These are phyloP conservation scores for Euura lappo DNA, from an alignment of 1,140 invertebrate genomes.

Conservation along the genomic window DNA sequence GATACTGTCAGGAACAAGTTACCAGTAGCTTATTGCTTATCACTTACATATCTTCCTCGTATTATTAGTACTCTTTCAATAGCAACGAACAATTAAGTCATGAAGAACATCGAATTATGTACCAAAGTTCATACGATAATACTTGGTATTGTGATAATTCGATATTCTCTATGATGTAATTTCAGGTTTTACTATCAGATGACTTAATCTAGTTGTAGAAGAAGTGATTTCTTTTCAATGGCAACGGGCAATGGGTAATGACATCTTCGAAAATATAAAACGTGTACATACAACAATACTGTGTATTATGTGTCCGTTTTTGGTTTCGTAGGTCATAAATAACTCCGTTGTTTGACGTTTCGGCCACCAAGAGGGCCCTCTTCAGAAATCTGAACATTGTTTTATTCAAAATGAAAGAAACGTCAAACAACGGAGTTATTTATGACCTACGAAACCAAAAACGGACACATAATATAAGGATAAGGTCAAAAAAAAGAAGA, in stretches of 20 bases:
- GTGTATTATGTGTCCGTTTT: too few species aligned
- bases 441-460: too few species aligned
- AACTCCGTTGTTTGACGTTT: too few species aligned
- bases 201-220: not conserved
- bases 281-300: not conserved
- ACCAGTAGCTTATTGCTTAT: not conserved
- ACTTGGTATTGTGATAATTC: not conserved
- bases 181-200: not conserved
- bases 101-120: not conserved
- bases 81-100: not conserved
- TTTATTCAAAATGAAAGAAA: too few species aligned
- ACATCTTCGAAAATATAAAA: not conserved
- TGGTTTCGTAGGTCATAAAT: too few species aligned
- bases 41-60: not conserved
- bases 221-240: not conserved
- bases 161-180: not conserved
- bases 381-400: too few species aligned
- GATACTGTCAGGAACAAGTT: not conserved
- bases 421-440: too few species aligned
- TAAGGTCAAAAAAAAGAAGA: too few species aligned
- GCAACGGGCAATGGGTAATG: not conserved
- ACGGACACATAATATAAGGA: too few species aligned
- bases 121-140: too few species aligned
- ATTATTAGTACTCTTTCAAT: not conserved
- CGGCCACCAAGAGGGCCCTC: too few species aligned